These are phyloP conservation scores for Eilema griseolum DNA, from an alignment of 2,888 invertebrate species.

Conservation along the genomic window DNA sequence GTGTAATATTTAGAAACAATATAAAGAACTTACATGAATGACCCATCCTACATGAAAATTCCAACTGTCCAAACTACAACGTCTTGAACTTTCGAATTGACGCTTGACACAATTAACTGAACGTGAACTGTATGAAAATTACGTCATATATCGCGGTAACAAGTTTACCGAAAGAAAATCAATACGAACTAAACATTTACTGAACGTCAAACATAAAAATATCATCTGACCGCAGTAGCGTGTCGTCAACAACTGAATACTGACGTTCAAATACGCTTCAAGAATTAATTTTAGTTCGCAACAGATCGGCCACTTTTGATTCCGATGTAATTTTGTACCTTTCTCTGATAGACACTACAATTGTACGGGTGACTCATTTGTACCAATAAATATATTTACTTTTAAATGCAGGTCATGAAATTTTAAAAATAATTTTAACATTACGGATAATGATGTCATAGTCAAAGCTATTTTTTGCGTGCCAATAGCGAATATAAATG, in stretches of 20 bases:
- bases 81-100: slow-evolving; percentile 58
- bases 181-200: slow-evolving; percentile 68
- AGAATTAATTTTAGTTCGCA: slow-evolving; percentile 78
- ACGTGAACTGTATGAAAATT: slow-evolving; percentile 60
- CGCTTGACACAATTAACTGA: slow-evolving; percentile 55
- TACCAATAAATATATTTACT: slow-evolving; percentile 36
- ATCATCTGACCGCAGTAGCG: slow-evolving; percentile 76
- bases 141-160: slow-evolving; percentile 61
- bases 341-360: slow-evolving; percentile 47
- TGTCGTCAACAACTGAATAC: slow-evolving; percentile 77
- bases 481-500: slow-evolving; percentile 55
- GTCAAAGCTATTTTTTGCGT: slow-evolving; percentile 53
- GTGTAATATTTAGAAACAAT: slow-evolving; percentile 28
- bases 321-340: slow-evolving; percentile 49
- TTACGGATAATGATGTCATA: slow-evolving; percentile 54
- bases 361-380: slow-evolving; percentile 38
- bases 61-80: slow-evolving; percentile 33
- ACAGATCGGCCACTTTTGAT: slow-evolving; percentile 63
- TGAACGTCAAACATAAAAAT: slow-evolving; percentile 67
- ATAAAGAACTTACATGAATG: slow-evolving; percentile 75
- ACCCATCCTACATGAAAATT: slow-evolving; percentile 64
- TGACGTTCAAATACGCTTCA: slow-evolving; percentile 74
- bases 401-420: slow-evolving; percentile 42
- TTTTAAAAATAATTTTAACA: slow-evolving; percentile 25
- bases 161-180: slow-evolving; percentile 68